Conservation (phyloP, 2,113 vertebrate genomes). For the Phrynosoma blainvillii region DNA sequence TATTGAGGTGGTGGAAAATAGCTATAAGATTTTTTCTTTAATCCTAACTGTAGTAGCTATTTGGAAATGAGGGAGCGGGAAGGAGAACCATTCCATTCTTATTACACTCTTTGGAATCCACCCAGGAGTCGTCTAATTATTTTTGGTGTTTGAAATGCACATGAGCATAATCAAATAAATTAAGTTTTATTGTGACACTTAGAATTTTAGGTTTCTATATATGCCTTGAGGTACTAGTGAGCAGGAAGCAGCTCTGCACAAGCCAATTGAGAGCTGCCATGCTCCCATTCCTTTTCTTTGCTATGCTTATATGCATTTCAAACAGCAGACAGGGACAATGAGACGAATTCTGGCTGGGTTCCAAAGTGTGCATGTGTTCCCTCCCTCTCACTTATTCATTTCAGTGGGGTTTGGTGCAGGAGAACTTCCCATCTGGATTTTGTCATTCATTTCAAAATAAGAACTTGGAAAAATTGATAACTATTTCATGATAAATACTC, state of each 20-base stretch:
- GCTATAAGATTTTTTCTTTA: background rate
- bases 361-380: background rate
- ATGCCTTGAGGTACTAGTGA: background rate
- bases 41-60: background rate
- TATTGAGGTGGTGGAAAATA: background rate
- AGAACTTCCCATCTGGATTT: background rate
- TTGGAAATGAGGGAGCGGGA: background rate
- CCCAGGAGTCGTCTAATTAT: constrained; percentile 14
- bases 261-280: background rate
- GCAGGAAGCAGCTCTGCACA: background rate
- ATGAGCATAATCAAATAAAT: background rate
- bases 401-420: background rate
- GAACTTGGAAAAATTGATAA: background rate
- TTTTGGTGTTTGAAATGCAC: constrained; percentile 20
- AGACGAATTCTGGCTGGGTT: constrained; percentile 3
- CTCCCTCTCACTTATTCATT: background rate
- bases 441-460: background rate
- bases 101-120: background rate
- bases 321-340: background rate
- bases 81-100: background rate
- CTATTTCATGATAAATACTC: background rate
- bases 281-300: background rate
- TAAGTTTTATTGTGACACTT: background rate
- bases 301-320: background rate
- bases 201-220: background rate